These are phyloP conservation scores for Botia kubotai DNA, from an alignment of 2,797 vertebrate species.

Conservation along the genomic window DNA sequence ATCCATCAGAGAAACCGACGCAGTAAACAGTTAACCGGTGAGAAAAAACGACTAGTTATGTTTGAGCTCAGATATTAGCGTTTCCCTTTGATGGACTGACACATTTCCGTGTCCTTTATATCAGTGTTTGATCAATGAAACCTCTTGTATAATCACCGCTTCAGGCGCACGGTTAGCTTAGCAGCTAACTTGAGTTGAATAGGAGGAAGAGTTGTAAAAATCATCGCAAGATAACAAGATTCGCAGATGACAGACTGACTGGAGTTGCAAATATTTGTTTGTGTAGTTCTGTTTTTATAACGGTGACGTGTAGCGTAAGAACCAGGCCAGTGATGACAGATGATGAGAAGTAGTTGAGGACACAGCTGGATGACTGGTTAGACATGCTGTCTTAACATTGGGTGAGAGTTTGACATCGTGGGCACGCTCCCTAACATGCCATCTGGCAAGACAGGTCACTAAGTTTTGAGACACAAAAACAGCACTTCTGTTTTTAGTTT, in stretches of 20 bases:
- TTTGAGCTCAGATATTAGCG: background rate
- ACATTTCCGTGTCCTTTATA: too few species aligned
- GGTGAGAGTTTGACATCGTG: background rate
- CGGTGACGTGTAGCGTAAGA: too few species aligned
- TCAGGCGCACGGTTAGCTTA: constrained; percentile 20
- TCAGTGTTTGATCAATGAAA: background rate
- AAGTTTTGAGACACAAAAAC: background rate
- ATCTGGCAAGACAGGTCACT: background rate
- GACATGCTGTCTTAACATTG: background rate
- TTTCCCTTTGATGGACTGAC: too few species aligned
- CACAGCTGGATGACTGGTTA: background rate
- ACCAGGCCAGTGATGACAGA: background rate
- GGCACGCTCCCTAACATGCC: background rate
- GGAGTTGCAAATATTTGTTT: too few species aligned
- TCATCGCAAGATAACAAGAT: background rate
- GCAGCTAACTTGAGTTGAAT: constrained; percentile 7
- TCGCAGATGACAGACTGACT: background rate
- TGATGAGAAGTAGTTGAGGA: background rate
- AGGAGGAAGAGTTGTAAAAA: background rate
- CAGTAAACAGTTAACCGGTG: constrained; percentile 22
- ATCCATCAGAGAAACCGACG: constrained; percentile 22
- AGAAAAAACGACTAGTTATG: constrained; percentile 24
- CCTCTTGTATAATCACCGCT: background rate
- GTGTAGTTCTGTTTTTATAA: background rate
- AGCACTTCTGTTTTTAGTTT: background rate